These are phyloP conservation scores for Ochropacha duplaris DNA, from an alignment of 2,888 invertebrate genomes.

Conservation along the genomic window DNA sequence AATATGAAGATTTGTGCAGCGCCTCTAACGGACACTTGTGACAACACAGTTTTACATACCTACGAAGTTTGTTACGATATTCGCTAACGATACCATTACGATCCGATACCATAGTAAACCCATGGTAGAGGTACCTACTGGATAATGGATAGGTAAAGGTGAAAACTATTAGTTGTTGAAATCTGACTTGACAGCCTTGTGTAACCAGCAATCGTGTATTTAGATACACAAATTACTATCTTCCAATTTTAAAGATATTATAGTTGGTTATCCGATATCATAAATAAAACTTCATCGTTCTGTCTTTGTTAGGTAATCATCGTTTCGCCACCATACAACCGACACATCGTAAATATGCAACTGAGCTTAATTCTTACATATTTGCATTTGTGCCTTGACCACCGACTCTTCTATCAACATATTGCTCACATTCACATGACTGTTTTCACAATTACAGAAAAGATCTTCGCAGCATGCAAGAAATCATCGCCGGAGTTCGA, in stretches of 20 bases:
- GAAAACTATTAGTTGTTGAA: neutral
- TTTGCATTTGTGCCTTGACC: neutral
- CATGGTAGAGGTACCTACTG: too few relatives aligned
- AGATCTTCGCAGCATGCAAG: slow-evolving; percentile 84
- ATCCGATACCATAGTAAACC: too few relatives aligned
- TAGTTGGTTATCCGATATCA: too few relatives aligned
- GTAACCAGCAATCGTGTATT: neutral
- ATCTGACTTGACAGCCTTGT: neutral
- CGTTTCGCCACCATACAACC: neutral
- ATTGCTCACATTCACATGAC: neutral
- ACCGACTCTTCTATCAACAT: slow-evolving; percentile 7
- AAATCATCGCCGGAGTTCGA: slow-evolving; percentile 86
- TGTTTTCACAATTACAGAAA: slow-evolving; percentile 52
- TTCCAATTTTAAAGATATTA: neutral
- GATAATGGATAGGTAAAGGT: neutral
- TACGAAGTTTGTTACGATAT: too few relatives aligned
- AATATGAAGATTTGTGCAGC: too few relatives aligned
- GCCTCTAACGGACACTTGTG: too few relatives aligned
- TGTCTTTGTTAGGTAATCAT: neutral
- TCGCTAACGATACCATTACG: too few relatives aligned
- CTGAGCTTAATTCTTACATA: neutral
- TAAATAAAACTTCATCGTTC: neutral
- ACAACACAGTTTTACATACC: too few relatives aligned
- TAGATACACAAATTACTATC: neutral
- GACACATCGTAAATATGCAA: too few relatives aligned